Evolutionary conservation across 1,140 invertebrate genomes (phyloP).

Genomic region (Calephelis virginiensis): DNA sequence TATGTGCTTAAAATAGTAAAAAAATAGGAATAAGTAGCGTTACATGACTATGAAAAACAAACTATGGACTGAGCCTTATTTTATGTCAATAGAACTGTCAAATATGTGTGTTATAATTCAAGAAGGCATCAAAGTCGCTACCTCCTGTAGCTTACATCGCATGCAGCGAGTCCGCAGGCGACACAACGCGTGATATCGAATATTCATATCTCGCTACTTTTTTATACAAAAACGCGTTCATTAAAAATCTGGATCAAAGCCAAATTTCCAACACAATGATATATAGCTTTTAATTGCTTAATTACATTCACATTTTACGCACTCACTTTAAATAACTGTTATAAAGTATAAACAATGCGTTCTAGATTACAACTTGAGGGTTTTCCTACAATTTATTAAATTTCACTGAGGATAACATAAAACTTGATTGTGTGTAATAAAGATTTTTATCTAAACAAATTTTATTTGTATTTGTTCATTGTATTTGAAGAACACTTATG

Average conservation of each 20-base stretch:
- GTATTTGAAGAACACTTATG: too few species aligned
- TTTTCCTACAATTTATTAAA: slow-evolving; percentile 13
- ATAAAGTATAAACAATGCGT: slow-evolving; percentile 5
- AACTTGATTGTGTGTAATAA: slow-evolving; percentile 10
- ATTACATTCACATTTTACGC: slow-evolving; percentile 21
- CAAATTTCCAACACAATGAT: slow-evolving; percentile 42
- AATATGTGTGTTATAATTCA: too few species aligned
- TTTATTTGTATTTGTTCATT: too few species aligned
- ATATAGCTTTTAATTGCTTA: slow-evolving; percentile 21
- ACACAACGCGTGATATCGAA: slow-evolving; percentile 43
- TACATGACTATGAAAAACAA: too few species aligned
- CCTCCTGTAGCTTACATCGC: slow-evolving; percentile 1
- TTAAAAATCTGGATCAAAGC: slow-evolving; percentile 62
- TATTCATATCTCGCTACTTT: slow-evolving; percentile 51
- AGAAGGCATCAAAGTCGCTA: not conserved
- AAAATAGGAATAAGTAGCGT: too few species aligned
- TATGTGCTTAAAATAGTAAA: too few species aligned
- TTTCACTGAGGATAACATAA: slow-evolving; percentile 10
- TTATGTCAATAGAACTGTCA: too few species aligned
- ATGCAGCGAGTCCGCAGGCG: slow-evolving; percentile 23
- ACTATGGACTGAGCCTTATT: too few species aligned
- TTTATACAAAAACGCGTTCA: slow-evolving; percentile 48
- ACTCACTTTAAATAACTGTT: slow-evolving; percentile 8
- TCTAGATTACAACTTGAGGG: slow-evolving; percentile 5
- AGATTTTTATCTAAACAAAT: not conserved